Base-by-base conservation (phyloP, 2,797 vertebrate genomes). In the Arremon brunneinucha region DNA sequence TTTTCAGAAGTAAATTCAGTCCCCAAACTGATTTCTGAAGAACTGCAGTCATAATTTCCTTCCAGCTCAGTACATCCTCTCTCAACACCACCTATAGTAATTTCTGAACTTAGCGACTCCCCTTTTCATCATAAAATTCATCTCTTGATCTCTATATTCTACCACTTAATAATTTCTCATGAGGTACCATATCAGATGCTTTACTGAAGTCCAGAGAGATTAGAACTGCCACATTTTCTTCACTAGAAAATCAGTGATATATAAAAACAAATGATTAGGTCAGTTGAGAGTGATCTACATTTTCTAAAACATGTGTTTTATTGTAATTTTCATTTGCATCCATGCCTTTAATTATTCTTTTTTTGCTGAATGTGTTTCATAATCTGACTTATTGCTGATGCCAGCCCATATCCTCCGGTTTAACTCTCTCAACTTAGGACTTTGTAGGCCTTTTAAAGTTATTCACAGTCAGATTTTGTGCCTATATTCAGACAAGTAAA, bases 171-270 rank as follows among this genome's bases (percentile, higher is more conserved):
- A 89, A 94, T 83, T 95, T 94, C 72, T 89, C 59, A 72, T 71
- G 27, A 80, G 46, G 57, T 77, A 77, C 28, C 22, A 30, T 62
- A 88, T 75, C 49, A 94, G 89, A 83, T 53, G 28, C 8, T 91
- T 96, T 93, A 81, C 89, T 94, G 72, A 94, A 74, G 64, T 91
- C 84, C 84, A 21, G 64, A 85, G 82, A 87, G 75, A 89, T 83
- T 91, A 92, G 46, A 94, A 79, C 76, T 89, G 13, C 41, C 94
- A 70, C n/a, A 27, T 93, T 93, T 87, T 83, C 71, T 93, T 92
- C 76, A 80, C 90, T 91, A 90, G 69, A 96, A 94, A 89, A 93
- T 85, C 82, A 77, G 71, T 83, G 84, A 83, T 83, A 21, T 85
- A 83, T 83, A 68, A 80, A 93, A 93, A 76, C 14, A 71, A 94